Evolutionary conservation across 2,888 invertebrate genomes (phyloP).

Genomic region (Pollenia griseotomentosa): DNA sequence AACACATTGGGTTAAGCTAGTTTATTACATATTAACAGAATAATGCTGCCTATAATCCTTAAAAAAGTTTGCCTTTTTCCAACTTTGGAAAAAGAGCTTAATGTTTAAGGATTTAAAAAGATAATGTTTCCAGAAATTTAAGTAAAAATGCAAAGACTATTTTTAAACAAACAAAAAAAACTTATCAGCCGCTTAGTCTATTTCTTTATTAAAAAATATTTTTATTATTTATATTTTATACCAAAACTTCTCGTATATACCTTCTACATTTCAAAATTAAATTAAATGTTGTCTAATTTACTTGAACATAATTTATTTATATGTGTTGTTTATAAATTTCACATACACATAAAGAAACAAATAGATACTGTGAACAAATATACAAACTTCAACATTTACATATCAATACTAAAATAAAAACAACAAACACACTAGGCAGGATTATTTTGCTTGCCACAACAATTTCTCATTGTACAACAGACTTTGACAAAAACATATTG

Average conservation of each 20-base stretch:
- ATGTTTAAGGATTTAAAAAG: too few species aligned
- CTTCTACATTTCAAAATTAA: conserved; percentile 49
- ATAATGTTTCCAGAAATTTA: too few species aligned
- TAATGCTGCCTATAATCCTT: too few species aligned
- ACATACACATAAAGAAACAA: not conserved
- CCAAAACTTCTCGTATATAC: not conserved
- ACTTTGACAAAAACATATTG: not conserved
- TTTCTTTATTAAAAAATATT: not conserved
- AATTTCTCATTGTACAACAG: too few species aligned
- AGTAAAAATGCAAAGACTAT: too few species aligned
- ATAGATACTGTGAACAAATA: not conserved
- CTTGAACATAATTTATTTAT: conserved; percentile 66
- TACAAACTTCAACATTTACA: not conserved
- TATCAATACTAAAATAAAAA: not conserved
- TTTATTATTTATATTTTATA: not conserved
- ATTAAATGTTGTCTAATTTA: conserved; percentile 73
- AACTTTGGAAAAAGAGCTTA: too few species aligned
- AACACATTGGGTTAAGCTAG: too few species aligned
- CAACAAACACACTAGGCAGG: too few species aligned
- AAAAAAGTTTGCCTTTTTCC: too few species aligned
- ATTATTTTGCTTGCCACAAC: conserved; percentile 5
- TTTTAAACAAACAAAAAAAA: too few species aligned
- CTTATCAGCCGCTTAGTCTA: too few species aligned
- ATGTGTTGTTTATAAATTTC: conserved; percentile 17
- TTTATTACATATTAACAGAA: too few species aligned